Evolutionary conservation across 1,140 invertebrate species (phyloP), one percentile per base, ranked within the genome.

Genomic region (Sinella curviseta): DNA sequence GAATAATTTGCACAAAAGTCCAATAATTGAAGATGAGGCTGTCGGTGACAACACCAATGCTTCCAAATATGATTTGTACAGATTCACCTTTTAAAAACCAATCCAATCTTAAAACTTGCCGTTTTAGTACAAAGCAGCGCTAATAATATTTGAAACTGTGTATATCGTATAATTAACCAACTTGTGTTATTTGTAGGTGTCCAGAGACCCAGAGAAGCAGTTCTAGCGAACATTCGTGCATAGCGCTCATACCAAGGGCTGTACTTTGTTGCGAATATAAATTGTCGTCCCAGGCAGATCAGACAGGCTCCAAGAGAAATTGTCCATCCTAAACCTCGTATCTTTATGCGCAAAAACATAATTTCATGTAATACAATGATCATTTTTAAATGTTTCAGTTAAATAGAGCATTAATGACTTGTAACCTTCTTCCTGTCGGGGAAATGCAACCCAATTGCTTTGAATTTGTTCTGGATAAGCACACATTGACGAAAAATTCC

Each of bases 1-100:
- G 34, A 16, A 78, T 17, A n/a, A 70, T 31, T 20, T 78, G 65
- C 1, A 20, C 14, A 26, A 78, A 78, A 54, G 36, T 74, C 65
- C 65, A 78, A 16, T 54, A 74, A 54, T 54, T 39, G 28, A 36
- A 39, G 65, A 70, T 39, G 3, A 78, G 33, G 34, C 31, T 16
- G 8, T 78, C 77, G n/a, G 74, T 12, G 12, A 73, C 3, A 0
- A 78, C 14, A 4, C 77, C 77, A 54, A 48, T 8, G 8, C 14
- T 4, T 0, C 35, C 77, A 17, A 54, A 20, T 0, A 34, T 34
- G 16, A 74, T 74, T 28, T 65, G 26, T 0, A 54, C 33, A n/a
- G n/a, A n/a, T n/a, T n/a, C n/a, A n/a, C n/a, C n/a, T n/a, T n/a
- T n/a, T n/a, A n/a, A n/a, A n/a, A n/a, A n/a, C n/a, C n/a, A n/a